Evolutionary conservation across 2,888 invertebrate genomes (phyloP).

Genomic region (Lycophotia porphyrea): DNA sequence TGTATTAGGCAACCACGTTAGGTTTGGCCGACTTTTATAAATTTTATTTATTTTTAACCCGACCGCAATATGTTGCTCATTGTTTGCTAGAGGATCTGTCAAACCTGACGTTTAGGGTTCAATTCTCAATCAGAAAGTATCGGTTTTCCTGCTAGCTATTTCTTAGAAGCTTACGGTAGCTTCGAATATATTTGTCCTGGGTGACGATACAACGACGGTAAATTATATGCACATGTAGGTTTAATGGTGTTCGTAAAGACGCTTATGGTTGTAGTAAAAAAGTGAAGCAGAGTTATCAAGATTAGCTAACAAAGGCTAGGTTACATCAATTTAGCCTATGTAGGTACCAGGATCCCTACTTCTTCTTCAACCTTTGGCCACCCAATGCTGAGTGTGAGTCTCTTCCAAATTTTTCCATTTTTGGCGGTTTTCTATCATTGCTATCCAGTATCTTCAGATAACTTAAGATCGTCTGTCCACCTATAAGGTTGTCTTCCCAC

Average conservation of each 20-base stretch:
- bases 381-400: neutral
- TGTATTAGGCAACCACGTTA: neutral
- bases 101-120: neutral
- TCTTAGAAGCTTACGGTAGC: conserved; percentile 24
- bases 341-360: neutral
- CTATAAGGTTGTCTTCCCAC: too few relatives aligned
- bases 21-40: neutral
- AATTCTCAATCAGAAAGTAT: conserved; percentile 1
- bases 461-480: too few relatives aligned
- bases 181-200: conserved; percentile 12
- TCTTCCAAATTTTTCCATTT: neutral
- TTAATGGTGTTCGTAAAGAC: neutral
- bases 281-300: neutral
- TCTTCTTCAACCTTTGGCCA: neutral
- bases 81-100: neutral
- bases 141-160: conserved; percentile 40
- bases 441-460: neutral
- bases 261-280: neutral
- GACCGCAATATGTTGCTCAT: neutral
- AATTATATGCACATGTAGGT: neutral
- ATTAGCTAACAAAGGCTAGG: neutral
- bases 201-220: neutral
- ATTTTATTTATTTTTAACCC: neutral
- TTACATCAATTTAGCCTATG: neutral
- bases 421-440: neutral